Conservation (phyloP, 2,113 vertebrate species). For the Heptranchias perlo region DNA sequence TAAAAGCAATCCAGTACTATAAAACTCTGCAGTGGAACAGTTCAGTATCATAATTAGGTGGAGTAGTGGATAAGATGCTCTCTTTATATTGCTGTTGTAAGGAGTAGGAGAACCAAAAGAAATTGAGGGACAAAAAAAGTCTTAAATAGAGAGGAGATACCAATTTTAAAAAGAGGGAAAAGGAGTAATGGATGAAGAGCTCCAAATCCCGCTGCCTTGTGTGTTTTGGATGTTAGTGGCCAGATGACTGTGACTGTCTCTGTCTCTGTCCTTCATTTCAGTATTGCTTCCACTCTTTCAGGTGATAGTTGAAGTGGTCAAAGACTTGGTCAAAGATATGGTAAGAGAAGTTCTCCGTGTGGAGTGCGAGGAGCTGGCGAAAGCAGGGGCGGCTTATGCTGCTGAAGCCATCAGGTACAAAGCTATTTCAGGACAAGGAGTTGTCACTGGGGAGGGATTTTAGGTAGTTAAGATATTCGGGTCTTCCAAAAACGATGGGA, state of each 20-base stretch:
- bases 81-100: not conserved
- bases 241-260: not conserved
- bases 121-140: not conserved
- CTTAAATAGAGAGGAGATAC: not conserved
- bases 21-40: not conserved
- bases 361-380: constrained; percentile 61
- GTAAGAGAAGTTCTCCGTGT: constrained; percentile 67
- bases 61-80: not conserved
- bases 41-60: not conserved
- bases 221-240: not conserved
- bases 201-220: not conserved
- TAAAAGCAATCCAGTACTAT: not conserved
- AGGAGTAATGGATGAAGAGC: not conserved
- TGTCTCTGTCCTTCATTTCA: not conserved
- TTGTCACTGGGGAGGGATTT: not conserved
- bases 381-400: constrained; percentile 54
- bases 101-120: not conserved
- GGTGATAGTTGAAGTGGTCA: constrained; percentile 68
- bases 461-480: not conserved
- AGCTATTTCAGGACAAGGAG: not conserved
- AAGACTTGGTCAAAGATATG: constrained; percentile 61
- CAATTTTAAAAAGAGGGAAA: not conserved
- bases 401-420: constrained; percentile 66
- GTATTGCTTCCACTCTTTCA: constrained; percentile 46
- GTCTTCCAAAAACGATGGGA: not conserved